Evolutionary conservation across 1,140 invertebrate species (phyloP), one percentile per base, ranked within the genome.

Genomic region (Sitodiplosis mosellana): DNA sequence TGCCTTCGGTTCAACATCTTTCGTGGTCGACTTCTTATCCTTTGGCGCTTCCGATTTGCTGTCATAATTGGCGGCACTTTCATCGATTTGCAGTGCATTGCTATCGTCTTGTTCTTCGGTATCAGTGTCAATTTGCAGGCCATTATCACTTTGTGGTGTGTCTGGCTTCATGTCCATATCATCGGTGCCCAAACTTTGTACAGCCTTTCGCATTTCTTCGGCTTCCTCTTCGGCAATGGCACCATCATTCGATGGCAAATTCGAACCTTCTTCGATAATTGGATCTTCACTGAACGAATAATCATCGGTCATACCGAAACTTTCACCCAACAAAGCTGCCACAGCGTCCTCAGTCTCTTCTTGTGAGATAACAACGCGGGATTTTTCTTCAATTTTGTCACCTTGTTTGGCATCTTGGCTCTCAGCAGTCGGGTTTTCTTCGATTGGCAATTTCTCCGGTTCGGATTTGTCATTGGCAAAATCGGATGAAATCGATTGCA

Each of bases 261-360:
- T 51, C 21, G 49, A 51, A 1, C 45, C 49, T 5, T 59, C 60
- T 0, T 56, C 45, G 21, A 54, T 53, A n/a, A 45, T 52, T 46
- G 60, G 49, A 14, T 70, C 69, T 46, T 73, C 68, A 49, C 67
- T 66, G 0, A 70, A 65, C 21, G 71, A 72, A 46, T 74, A 70
- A 47, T 74, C 73, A 8, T 70, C 63, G 6, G 69, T 69, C 1
- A 64, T 71, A 7, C 81, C 81, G 59, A 88, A 87, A 48, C 84
- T 86, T 63, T 88, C 85, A 33, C 82, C 83, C 19, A 90, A 61
- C 5, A 92, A 62, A 7, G 86, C 87, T 2, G 87, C 87, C 0
- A 92, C 87, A 0, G 87, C 87, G 64, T 89, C 87, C 58, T 87
- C 86, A 0, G 87, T 92, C 67, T 92, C 87, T 68, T 90, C 87